These are phyloP conservation scores for Seira sanloemensis DNA, from an alignment of 2,888 invertebrate genomes.

Conservation along the genomic window DNA sequence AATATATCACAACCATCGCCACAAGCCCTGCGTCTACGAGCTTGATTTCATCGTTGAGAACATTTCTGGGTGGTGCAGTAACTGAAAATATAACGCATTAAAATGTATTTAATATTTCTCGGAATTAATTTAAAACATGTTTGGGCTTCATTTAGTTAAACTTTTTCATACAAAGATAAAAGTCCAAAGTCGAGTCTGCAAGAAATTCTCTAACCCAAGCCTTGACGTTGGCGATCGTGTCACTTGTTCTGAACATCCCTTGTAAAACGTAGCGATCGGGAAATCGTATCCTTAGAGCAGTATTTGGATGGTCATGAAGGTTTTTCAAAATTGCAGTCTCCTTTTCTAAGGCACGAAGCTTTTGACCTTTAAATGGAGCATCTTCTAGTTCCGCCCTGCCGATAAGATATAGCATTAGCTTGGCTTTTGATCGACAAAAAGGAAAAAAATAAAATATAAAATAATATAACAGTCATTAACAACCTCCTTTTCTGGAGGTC, in stretches of 20 bases:
- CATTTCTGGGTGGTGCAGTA: conserved; percentile 88
- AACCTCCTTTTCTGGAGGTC: conserved; percentile 82
- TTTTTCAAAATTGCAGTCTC: conserved; percentile 58
- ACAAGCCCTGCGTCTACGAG: conserved; percentile 85
- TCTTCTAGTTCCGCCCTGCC: conserved; percentile 81
- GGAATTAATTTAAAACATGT: too few relatives aligned
- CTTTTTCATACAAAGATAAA: conserved; percentile 85
- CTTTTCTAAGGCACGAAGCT: conserved; percentile 80
- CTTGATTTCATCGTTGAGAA: conserved; percentile 81
- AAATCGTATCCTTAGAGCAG: conserved; percentile 90
- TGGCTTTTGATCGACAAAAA: too few relatives aligned
- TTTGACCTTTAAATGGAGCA: conserved; percentile 83
- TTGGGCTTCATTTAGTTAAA: neutral
- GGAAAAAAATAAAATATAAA: too few relatives aligned
- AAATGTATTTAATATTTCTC: neutral
- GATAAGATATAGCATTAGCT: conserved; percentile 20
- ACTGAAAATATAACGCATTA: conserved; percentile 77
- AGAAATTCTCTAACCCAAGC: conserved; percentile 86
- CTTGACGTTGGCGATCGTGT: conserved; percentile 83
- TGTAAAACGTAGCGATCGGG: conserved; percentile 91
- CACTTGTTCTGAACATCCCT: conserved; percentile 87
- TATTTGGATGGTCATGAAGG: conserved; percentile 74
- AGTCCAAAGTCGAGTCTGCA: conserved; percentile 81
- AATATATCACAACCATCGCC: conserved; percentile 87
- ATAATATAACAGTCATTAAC: neutral